Percentiles rank a stretch among this genome's conserved stretches.
Conservation (phyloP, 2,113 vertebrate species). For the Oreochromis niloticus region DNA sequence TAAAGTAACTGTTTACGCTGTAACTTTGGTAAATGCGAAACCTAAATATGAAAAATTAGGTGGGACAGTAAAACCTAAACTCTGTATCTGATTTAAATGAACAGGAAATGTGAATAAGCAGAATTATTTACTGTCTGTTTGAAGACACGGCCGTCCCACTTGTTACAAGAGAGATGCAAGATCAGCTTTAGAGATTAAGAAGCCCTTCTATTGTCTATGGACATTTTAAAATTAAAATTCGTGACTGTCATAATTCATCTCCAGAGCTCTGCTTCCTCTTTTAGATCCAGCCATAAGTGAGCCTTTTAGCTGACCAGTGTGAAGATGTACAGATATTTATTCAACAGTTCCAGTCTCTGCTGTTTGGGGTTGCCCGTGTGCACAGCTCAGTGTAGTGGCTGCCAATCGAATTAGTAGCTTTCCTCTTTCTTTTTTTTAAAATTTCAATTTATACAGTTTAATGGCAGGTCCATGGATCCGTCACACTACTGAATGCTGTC, state of each 20-base stretch:
- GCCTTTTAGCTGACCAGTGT: neutral
- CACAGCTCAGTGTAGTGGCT: neutral
- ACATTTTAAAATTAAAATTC: neutral
- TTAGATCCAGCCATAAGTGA: neutral
- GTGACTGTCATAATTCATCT: neutral
- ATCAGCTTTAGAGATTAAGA: neutral
- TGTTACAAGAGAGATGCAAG: neutral
- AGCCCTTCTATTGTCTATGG: neutral
- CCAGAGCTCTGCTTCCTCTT: neutral
- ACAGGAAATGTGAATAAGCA: too few species aligned
- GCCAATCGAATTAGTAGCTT: neutral
- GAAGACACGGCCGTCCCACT: neutral
- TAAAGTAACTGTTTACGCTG: fast-evolving
- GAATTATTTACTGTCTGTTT: neutral
- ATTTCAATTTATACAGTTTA: neutral
- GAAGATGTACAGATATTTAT: neutral
- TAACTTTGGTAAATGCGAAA: neutral
- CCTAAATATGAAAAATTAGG: neutral
- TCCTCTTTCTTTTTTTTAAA: neutral
- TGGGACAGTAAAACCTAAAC: neutral
- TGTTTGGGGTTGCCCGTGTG: neutral
- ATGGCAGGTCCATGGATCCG: neutral
- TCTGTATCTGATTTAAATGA: neutral
- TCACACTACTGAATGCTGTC: neutral
- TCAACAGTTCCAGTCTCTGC: neutral